Evolutionary conservation across 2,888 invertebrate species (phyloP), one percentile per base, ranked within the genome.

Genomic region (Eudasyphora cyanicolor): DNA sequence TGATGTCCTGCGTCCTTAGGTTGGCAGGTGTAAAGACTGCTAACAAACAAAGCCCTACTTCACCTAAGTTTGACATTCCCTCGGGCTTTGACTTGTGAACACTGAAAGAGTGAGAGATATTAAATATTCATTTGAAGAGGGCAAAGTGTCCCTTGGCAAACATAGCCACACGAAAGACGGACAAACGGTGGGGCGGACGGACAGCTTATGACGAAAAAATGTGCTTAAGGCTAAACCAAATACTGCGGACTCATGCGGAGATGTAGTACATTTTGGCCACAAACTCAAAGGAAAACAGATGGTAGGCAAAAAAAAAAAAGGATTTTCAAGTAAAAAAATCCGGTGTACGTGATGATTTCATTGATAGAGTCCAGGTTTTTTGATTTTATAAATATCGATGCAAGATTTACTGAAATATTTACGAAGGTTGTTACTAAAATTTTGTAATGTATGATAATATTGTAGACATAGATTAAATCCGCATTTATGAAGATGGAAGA

Each of bases 61-160:
- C 35, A 64, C 35, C n/a, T 21, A 21, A 42, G 24, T 67, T 67
- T 67, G 67, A 6, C 42, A 67, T 19, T 24, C 42, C 42, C 24
- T 24, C 17, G 12, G 29, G 42, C 14, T 38, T 42, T 42, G 38
- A 14, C 21, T 14, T 5, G 42, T 17, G 42, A 42, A 64, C 35
- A 45, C 45, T 12, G 38, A 62, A 27, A 35, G 21, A 21, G 24
- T 42, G 42, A 67, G 42, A 67, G 38, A 10, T 21, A 67, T 67
- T 67, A 67, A 75, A 75, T 75, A 60, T 62, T 75, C 74, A 62
- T 75, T 62, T 75, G 38, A 67, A 42, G 67, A n/a, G 42, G 21
- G 38, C 38, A 42, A 42, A 42, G 67, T 67, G 67, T 67, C 38
- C 67, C 21, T 12, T 42, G 42, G 42, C 67, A 67, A 67, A 67